Percentiles rank a stretch among this genome's conserved stretches.
Evolutionary conservation across 92 coral and sea anemone genomes (phyloP).

Genomic region (Anthopleura xanthogrammica): DNA sequence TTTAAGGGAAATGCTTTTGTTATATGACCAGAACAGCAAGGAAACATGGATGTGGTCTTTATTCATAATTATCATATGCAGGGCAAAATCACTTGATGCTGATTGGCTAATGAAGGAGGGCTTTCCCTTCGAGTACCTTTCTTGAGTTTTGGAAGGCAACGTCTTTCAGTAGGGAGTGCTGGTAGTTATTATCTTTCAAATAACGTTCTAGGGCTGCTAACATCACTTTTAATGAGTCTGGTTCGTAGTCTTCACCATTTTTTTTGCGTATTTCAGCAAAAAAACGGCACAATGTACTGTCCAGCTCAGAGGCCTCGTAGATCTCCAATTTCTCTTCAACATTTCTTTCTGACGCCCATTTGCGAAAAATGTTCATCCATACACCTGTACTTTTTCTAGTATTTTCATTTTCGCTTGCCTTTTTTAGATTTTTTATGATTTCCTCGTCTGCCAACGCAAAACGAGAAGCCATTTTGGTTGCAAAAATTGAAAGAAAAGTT

Average conservation of each 20-base stretch:
- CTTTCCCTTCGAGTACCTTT: slow-evolving; percentile 23
- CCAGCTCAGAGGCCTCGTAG: slow-evolving; percentile 1
- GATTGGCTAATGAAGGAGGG: no score
- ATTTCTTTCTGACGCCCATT: slow-evolving; percentile 15
- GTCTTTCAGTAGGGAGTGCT: slow-evolving; percentile 33
- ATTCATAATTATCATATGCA: no score
- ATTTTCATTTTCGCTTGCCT: background rate
- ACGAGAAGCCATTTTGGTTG: no score
- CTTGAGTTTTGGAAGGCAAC: slow-evolving; percentile 48
- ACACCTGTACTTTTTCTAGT: background rate
- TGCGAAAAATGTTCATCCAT: background rate
- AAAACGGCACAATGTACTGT: slow-evolving; percentile 12
- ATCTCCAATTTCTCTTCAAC: background rate
- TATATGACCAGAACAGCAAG: no score
- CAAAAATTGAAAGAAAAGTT: no score
- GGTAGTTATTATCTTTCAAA: background rate
- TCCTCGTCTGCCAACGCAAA: no score
- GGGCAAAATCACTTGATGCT: no score
- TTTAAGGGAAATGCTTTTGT: no score
- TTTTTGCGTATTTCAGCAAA: slow-evolving; percentile 7
- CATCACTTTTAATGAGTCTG: slow-evolving; percentile 39
- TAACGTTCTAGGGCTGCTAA: slow-evolving; percentile 31
- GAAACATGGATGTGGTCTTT: no score
- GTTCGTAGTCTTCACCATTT: slow-evolving; percentile 29
- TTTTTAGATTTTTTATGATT: no score